Base-by-base conservation (phyloP, 2,797 vertebrate genomes). In the Ptychadena robeensis region DNA sequence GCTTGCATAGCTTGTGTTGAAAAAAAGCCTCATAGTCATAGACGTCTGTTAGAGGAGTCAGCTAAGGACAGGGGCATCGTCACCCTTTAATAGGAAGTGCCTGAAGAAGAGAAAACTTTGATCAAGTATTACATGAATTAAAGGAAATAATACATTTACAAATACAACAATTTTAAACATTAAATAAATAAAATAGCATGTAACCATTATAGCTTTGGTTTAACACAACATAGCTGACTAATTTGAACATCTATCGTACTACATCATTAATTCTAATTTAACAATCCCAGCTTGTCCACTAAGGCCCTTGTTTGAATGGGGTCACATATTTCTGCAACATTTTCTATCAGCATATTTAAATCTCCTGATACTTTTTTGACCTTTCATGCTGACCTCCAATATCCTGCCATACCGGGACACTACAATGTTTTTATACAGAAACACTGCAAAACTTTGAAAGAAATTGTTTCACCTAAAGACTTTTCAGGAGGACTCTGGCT, bases 381-480 rank as follows among this genome's bases (percentile, higher is more conserved):
- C 31, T 66, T 22, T 32, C n/a, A 25, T n/a, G 18, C 28, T 66
- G 32, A 31, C 38, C 30, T 31, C 37, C 64, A 22, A 66, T 12
- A 66, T 44, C 38, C 27, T 40, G 59, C 27, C 30, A 18, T 64
- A 11, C 64, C 7, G 9, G 64, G 38, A 66, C 37, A 44, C 61
- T 25, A 5, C 18, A 48, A 48, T 61, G 15, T 64, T 75, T 27
- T 40, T 37, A 25, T 38, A 28, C 63, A 66, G 40, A 76, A 15
- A 65, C 34, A 14, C 37, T 64, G 22, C 59, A 75, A 37, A 27
- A 25, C 37, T 15, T 77, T 48, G 66, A 34, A n/a, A 77, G 38
- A 65, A 65, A 48, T 48, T 27, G 48, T 53, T 28, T 67, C 25
- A 77, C 74, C 74, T 77, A 11, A 65, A 67, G 37, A 25, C 59